Base-by-base conservation (phyloP, 2,113 vertebrate genomes). In the Leptobrachium leishanense region DNA sequence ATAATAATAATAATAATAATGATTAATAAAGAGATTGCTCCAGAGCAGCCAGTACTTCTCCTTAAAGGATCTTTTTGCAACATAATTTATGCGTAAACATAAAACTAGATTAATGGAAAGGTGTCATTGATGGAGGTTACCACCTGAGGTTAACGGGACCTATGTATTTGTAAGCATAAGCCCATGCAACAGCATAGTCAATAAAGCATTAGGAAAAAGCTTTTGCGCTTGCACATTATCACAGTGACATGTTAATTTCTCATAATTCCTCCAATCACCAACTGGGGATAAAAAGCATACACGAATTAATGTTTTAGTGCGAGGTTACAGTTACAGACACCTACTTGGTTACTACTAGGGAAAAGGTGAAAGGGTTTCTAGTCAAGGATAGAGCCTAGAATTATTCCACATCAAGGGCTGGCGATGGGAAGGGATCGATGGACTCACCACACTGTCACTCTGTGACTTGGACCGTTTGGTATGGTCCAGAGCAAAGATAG, bases 401-500 rank as follows among this genome's bases (percentile, higher is more conserved):
- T 85, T 88, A 84, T 85, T 89, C 83, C 85, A 78, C 88, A 92
- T 92, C 86, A 90, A 88, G 90, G 88, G 83, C 85, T 2, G 71
- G 88, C 85, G 85, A 82, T 83, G 86, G 88, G 86, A 83, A 84
- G 80, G 88, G 89, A 84, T 89, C 84, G 94, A 98, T 89, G 84
- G 94, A 98, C 97, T 98, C 97, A 98, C 98, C 96, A 94, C 95
- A 95, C 84, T 82, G 91, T 90, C 94, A 94, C 90, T 94, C 94
- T 95, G 93, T 87, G 94, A 88, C 92, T 95, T 95, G 92, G 93
- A 95, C 89, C 88, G 93, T 86, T 96, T 96, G 95, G 93, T 95
- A 92, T 94, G 89, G 94, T 99, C 98, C 96, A 99, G 95, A 97
- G 97, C 96, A 99, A 99, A 99, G 93, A 99, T 91, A 98, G 98